Evolutionary conservation across 2,113 vertebrate genomes (phyloP).

Genomic region (Machaerirhynchus nigripectus): DNA sequence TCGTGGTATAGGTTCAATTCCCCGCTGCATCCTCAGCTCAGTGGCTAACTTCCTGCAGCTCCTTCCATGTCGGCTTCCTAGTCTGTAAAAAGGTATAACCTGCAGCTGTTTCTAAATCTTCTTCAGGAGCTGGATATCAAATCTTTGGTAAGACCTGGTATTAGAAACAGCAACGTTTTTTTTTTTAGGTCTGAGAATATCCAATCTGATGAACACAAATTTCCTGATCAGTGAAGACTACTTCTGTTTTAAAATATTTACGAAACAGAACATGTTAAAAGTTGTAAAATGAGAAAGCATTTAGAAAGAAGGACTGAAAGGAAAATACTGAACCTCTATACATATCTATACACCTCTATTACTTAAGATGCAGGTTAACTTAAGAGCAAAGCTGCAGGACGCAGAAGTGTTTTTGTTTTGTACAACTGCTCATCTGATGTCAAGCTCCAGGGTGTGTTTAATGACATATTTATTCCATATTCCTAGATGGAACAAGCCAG

Average conservation of each 20-base stretch:
- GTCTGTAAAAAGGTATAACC: background rate
- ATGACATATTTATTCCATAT: background rate
- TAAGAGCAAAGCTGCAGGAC: background rate
- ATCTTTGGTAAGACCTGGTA: background rate
- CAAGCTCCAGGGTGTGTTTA: background rate
- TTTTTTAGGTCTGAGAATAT: background rate
- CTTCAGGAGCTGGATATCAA: background rate
- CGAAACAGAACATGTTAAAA: background rate
- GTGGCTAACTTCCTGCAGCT: background rate
- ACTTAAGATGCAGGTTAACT: background rate
- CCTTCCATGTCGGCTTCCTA: background rate
- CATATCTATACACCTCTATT: too few relatives aligned
- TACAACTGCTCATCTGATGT: background rate
- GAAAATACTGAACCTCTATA: background rate
- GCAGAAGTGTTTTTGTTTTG: background rate
- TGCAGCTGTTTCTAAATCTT: background rate
- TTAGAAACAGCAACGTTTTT: rapidly evolving
- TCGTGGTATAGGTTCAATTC: background rate
- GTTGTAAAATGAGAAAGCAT: background rate
- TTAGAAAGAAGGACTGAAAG: background rate
- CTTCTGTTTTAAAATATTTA: background rate
- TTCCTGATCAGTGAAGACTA: background rate
- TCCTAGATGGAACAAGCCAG: slow-evolving; percentile 23
- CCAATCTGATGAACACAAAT: background rate
- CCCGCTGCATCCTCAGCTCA: background rate